phyloP scores from a whole-genome alignment of 2,113 vertebrate genomes.

The Polypterus bichir region DNA sequence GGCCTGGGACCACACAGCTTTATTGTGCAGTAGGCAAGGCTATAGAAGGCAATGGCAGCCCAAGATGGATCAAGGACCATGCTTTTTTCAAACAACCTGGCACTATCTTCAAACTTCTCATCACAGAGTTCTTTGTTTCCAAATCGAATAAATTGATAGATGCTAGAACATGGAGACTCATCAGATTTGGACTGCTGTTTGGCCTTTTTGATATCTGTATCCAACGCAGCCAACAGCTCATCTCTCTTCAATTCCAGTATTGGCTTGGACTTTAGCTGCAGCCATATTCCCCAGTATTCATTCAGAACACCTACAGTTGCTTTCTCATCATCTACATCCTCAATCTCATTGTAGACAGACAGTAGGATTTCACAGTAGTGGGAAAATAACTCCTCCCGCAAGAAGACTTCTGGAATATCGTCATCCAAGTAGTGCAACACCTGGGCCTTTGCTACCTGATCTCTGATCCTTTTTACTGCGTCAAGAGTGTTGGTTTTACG shows the following conservation, averaged over 20 bases:
- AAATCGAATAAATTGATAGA: constrained; percentile 22
- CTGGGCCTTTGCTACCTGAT: not conserved
- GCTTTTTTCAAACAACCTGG: constrained; percentile 13
- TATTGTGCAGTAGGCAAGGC: constrained; percentile 14
- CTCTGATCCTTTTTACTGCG: not conserved
- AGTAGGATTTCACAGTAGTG: too few species aligned
- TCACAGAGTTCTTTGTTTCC: constrained; percentile 9
- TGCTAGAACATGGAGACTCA: constrained; percentile 14
- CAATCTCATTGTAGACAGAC: too few species aligned
- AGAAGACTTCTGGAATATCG: constrained; percentile 5
- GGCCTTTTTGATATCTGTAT: constrained; percentile 5
- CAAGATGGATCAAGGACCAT: constrained; percentile 3
- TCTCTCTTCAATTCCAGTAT: constrained; percentile 7
- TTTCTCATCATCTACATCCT: not conserved
- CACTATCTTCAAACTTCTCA: not conserved
- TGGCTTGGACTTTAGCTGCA: constrained; percentile 14
- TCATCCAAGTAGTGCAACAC: constrained; percentile 3
- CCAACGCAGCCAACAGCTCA: constrained; percentile 7
- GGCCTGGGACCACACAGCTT: too few species aligned
- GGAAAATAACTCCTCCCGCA: constrained; percentile 5
- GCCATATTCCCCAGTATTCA: constrained; percentile 21
- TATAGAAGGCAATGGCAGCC: constrained; percentile 15
- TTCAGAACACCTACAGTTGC: constrained; percentile 11
- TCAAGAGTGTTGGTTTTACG: not conserved
- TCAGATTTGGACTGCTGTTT: not conserved